Base-by-base conservation (phyloP, 1,140 invertebrate genomes). In the Nasonia giraulti region DNA sequence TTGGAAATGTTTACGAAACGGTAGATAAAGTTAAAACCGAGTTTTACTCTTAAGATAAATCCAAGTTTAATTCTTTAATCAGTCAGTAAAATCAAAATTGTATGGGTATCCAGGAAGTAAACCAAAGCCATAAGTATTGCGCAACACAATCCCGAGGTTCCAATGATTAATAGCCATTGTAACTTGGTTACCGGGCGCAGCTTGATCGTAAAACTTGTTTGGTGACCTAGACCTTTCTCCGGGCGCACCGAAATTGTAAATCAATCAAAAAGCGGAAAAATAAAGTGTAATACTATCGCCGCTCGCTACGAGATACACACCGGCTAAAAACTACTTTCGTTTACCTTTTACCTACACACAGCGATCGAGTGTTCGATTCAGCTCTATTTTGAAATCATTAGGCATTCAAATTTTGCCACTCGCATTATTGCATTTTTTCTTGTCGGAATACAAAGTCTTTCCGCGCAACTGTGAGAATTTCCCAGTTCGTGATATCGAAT, bases 201-300 rank as follows among this genome's bases (percentile, higher is more conserved):
- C 27, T 66, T 10, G 4, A 2, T 27, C n/a, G 20, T 50, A 81
- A 81, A 81, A 81, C 69, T 73, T 8, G 44, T 74, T 73, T 81
- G 23, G 1, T 10, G 31, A 37, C 20, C 40, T 62, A 74, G 47
- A 71, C 71, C 31, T 82, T 17, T 17, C 37, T 17, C 5, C 23
- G 23, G 23, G 6, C 17, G 5, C 11, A 4, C n/a, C 23, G 40
- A 75, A 75, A 47, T 10, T 47, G 2, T 83, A 17, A 78, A 23
- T 47, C 1, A 50, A 74, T 20, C 11, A 12, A 47, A 71, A 66
- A 69, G 23, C 44, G 37, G 68, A 17, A 80, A 44, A 68, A 68
- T 10, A 80, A 80, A 40, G 14, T 77, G 44, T 6, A 77, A n/a
- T 20, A 62, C 47, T 10, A 1, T 17, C 11, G 14, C 47, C 12